Percentiles rank a stretch among this genome's conserved stretches.
Conservation (phyloP, 2,888 invertebrate genomes). For the Noctua fimbriata region DNA sequence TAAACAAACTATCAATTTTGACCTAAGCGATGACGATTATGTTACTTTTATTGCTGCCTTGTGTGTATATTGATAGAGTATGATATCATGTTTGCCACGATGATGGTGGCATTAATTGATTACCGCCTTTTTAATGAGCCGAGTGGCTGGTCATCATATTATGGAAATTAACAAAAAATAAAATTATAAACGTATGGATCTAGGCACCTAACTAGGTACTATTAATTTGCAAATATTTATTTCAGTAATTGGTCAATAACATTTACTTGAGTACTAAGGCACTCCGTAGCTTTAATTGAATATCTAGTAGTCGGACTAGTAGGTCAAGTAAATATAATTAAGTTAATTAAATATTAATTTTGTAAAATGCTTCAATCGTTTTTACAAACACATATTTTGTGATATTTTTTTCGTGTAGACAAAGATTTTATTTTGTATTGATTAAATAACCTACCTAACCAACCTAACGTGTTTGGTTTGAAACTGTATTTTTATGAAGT, state of each 20-base stretch:
- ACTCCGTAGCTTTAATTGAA: not conserved
- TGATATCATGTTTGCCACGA: slow-evolving; percentile 49
- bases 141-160: not conserved
- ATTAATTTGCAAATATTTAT: slow-evolving; percentile 19
- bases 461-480: not conserved
- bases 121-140: slow-evolving; percentile 30
- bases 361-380: not conserved
- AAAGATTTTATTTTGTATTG: not conserved
- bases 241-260: not conserved
- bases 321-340: slow-evolving; percentile 12
- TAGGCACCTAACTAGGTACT: not conserved
- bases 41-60: slow-evolving; percentile 15
- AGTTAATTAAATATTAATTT: not conserved
- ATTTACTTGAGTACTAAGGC: not conserved
- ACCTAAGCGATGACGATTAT: slow-evolving; percentile 1
- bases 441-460: not conserved
- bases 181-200: not conserved
- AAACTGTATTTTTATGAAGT: slow-evolving; percentile 4
- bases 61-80: slow-evolving; percentile 32
- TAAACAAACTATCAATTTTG: slow-evolving; percentile 17
- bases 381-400: not conserved
- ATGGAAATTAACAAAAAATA: not conserved
- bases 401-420: not conserved
- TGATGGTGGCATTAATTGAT: slow-evolving; percentile 45
- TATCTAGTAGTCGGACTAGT: not conserved